A percentile compares a stretch with the other conserved stretches of the same genome.
Conservation (phyloP, 2,888 invertebrate genomes). For the Lasioglossum vierecki region DNA sequence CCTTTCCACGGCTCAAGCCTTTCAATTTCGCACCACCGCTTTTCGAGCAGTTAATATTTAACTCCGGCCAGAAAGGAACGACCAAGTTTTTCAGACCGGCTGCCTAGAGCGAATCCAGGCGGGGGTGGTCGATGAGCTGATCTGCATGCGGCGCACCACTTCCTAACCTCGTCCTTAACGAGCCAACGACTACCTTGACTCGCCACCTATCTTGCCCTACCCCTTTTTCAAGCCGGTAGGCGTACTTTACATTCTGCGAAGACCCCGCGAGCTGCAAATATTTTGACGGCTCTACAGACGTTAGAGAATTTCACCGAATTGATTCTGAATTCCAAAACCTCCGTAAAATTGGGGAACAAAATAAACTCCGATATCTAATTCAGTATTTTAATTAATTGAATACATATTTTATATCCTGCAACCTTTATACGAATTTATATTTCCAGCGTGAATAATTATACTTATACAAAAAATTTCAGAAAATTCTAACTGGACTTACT, state of each 20-base stretch:
- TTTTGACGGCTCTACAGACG: constrained; percentile 46
- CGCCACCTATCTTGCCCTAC: constrained; percentile 73
- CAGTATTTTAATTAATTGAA: neutral
- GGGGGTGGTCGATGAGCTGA: constrained; percentile 68
- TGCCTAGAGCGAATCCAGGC: constrained; percentile 52
- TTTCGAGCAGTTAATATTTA: constrained; percentile 80
- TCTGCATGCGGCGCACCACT: constrained; percentile 78
- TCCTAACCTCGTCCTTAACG: constrained; percentile 79
- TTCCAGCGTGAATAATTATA: no score
- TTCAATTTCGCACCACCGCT: constrained; percentile 75
- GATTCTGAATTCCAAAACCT: constrained; percentile 49
- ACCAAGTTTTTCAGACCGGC: constrained; percentile 60
- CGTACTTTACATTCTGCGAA: constrained; percentile 76
- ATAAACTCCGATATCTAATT: neutral
- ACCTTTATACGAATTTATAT: no score
- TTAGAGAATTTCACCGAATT: constrained; percentile 47
- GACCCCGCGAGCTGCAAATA: constrained; percentile 52
- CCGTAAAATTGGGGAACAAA: no score
- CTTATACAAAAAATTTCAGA: no score
- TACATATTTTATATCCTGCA: neutral
- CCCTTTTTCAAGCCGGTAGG: constrained; percentile 67
- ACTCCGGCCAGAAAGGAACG: constrained; percentile 69
- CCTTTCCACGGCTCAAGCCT: constrained; percentile 65
- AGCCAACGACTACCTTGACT: constrained; percentile 77
- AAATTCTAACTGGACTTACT: neutral